Evolutionary conservation across 1,140 invertebrate species (phyloP).

Genomic region (Coboldia fuscipes): DNA sequence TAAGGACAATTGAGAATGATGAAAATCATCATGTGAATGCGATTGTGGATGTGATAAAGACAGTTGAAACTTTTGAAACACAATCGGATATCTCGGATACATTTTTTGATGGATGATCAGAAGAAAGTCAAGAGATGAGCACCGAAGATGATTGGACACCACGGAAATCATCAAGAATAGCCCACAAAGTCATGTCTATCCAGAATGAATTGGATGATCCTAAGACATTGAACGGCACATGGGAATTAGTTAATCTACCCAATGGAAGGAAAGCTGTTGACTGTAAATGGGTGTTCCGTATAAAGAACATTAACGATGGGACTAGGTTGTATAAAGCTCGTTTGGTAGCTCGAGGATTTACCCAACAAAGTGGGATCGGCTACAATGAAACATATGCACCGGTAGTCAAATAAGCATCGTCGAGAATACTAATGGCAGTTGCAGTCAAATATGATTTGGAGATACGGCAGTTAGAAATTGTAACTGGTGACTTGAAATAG

Average conservation of each 20-base stretch:
- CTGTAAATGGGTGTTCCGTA: conserved; percentile 10
- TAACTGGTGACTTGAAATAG: conserved; percentile 21
- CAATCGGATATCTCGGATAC: too few species aligned
- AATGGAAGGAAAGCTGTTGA: conserved; percentile 6
- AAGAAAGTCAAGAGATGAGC: too few species aligned
- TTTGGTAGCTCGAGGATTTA: conserved; percentile 17
- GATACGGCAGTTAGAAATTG: conserved; percentile 8
- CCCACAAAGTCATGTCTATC: too few species aligned
- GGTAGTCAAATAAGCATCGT: conserved; percentile 5
- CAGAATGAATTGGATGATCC: neutral
- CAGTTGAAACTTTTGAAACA: too few species aligned
- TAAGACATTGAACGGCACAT: conserved; percentile 5
- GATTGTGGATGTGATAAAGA: too few species aligned
- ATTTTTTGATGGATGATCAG: too few species aligned
- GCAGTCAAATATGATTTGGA: conserved; percentile 2
- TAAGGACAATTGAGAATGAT: too few species aligned
- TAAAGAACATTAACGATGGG: conserved; percentile 7
- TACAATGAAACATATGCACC: conserved; percentile 1
- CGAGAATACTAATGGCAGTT: conserved; percentile 8
- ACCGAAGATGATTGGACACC: too few species aligned
- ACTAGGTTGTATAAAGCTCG: conserved; percentile 6
- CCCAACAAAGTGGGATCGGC: conserved; percentile 1
- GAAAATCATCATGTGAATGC: too few species aligned
- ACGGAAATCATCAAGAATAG: too few species aligned
- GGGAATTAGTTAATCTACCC: conserved; percentile 7